A percentile compares a stretch with the other conserved stretches of the same genome.
These are phyloP conservation scores for Invenusta paracnida DNA, from an alignment of 2,888 invertebrate species.

Conservation along the genomic window DNA sequence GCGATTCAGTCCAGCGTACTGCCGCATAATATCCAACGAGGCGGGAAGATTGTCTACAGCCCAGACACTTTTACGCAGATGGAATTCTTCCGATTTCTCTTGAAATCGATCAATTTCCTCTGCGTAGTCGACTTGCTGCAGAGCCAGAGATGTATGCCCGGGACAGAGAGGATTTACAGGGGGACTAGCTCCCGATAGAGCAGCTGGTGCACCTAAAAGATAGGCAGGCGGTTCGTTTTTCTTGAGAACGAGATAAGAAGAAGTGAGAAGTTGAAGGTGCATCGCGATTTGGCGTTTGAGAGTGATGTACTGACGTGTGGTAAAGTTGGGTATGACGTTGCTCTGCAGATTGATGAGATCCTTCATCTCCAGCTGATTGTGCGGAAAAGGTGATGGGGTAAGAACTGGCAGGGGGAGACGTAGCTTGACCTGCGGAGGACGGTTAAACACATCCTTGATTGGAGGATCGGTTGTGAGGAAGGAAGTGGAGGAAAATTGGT, in stretches of 20 bases:
- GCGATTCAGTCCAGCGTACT: neutral
- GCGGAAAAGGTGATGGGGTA: neutral
- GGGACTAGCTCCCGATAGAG: neutral
- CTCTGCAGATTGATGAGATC: slow-evolving; percentile 10
- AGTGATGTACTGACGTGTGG: neutral
- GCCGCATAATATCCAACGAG: neutral
- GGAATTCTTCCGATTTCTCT: neutral
- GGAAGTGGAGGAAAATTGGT: neutral
- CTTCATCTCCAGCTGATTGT: neutral
- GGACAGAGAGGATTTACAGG: neutral
- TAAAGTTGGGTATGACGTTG: neutral
- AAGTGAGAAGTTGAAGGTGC: neutral
- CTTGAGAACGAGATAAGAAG: neutral
- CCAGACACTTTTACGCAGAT: neutral
- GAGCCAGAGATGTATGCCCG: neutral
- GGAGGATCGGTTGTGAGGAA: neutral
- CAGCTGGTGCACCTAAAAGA: neutral
- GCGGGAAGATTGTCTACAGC: neutral
- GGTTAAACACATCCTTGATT: neutral
- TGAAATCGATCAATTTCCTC: neutral
- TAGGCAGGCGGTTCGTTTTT: neutral
- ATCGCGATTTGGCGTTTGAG: neutral
- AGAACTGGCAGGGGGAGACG: neutral
- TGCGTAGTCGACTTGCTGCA: neutral
- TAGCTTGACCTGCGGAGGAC: neutral